Base-by-base conservation (phyloP, 2,888 invertebrate genomes). In the Sesia apiformis region DNA sequence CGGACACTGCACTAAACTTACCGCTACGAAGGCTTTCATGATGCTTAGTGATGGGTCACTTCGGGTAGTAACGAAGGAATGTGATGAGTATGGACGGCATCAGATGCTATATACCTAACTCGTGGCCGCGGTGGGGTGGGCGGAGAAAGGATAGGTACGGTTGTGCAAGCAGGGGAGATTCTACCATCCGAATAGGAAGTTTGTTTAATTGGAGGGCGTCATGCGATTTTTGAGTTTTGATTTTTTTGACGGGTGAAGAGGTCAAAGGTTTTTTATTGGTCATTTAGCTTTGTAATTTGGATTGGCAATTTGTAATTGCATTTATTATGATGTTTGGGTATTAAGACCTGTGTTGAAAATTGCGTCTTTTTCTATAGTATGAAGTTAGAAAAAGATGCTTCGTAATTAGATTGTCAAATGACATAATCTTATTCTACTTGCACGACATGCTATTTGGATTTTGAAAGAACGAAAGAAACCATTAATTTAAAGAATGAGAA, bases 21-120 rank as follows among this genome's bases (percentile, higher is more conserved):
- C 89, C 89, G 89, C 88, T 81, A 85, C 84, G 84, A 86, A 89
- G 85, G 87, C 81, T 81, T 81, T 89, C 89, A 89, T 89, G 84
- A 60, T 88, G 86, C 73, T 76, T 83, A 78, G 78, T 82, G 80
- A 76, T 82, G 80, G 83, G 84, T 84, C 85, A 87, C 85, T 82
- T 74, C 77, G 82, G 84, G 73, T 79, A 76, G 76, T 74, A 66
- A 77, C 75, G 84, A 79, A 82, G 83, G 80, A 76, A 72, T 87
- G 85, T 86, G 86, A 76, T 81, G 81, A 59, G 67, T 69, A 60
- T 65, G 74, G 76, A 71, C 71, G 72, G 65, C 72, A 76, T 67
- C 76, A 66, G 78, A 70, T 69, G 78, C 81, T 88, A 88, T 88
- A 88, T 87, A 87, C 71, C 73, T 75, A 71, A 70, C 72, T 66